Evolutionary conservation across 35 echinoderm and acorn worm species (phyloP).

Genomic region (Stichopus chloronotus): DNA sequence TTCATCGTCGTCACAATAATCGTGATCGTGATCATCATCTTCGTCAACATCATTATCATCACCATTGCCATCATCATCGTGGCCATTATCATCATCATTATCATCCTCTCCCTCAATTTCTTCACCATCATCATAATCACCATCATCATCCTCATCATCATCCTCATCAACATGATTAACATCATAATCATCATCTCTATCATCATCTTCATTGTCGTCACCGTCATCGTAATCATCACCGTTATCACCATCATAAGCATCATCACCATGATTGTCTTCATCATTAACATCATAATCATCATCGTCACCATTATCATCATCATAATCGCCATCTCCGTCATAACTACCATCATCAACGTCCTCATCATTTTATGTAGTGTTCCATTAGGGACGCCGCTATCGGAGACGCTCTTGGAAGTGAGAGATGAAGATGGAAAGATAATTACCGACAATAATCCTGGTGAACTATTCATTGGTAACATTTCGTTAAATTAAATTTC

Average conservation of each 20-base stretch:
- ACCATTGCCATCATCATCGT: slow-evolving; percentile 18
- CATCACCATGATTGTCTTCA: slow-evolving; percentile 14
- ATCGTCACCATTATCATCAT: neutral
- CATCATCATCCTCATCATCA: slow-evolving; percentile 44
- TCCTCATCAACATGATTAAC: slow-evolving; percentile 21
- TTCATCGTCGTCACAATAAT: neutral
- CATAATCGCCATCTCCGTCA: neutral
- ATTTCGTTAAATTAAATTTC: too few relatives aligned
- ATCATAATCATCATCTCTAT: slow-evolving; percentile 39
- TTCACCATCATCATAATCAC: slow-evolving; percentile 45
- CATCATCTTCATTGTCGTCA: slow-evolving; percentile 28
- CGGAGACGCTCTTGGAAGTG: too few relatives aligned
- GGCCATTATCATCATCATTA: slow-evolving; percentile 25
- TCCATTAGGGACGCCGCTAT: neutral
- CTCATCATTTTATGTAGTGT: neutral
- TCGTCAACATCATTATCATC: neutral
- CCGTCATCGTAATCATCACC: neutral
- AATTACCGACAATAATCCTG: too few relatives aligned
- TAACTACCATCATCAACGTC: neutral
- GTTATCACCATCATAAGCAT: neutral
- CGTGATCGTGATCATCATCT: neutral
- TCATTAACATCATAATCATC: slow-evolving; percentile 13
- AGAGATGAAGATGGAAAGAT: too few relatives aligned
- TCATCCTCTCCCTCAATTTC: slow-evolving; percentile 25
- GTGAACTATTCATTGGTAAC: too few relatives aligned